Base-by-base conservation (phyloP, 2,113 vertebrate genomes). In the Burhinus bistriatus region DNA sequence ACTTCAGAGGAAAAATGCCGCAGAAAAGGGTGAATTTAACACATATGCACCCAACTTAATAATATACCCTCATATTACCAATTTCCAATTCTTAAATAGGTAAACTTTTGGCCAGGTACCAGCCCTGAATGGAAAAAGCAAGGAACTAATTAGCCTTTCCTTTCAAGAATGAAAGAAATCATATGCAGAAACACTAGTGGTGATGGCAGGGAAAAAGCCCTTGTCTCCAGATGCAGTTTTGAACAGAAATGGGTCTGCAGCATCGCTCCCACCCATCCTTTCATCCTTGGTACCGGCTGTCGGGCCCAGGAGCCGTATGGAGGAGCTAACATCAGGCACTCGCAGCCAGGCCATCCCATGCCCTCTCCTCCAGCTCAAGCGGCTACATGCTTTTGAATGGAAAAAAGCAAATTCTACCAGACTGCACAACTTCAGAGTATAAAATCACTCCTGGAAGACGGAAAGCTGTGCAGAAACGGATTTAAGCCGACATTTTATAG, bases 61-160 rank as follows among this genome's bases (percentile, higher is more conserved):
- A 61, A 83, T 20, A 61, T 2, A 44, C 36, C 8, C 80, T 81
- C 4, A 0, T 18, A 73, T 42, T n/a, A 19, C 57, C 1, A 0
- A 83, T 19, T 90, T 87, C 47, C 65, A 55, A 1, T 36, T 59
- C 72, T 93, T 55, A 94, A 81, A 83, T 30, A 90, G 81, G 84
- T 93, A 29, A 78, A 75, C n/a, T 65, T 89, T 19, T 79, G 86
- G 80, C 89, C 38, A 90, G 11, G 70, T 16, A 78, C 32, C 88
- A 89, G 69, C 7, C 26, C 21, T 4, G 15, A 78, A 87, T 68
- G 89, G 80, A 92, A 95, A 87, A 95, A 89, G 38, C 64, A 89
- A 87, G 94, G 91, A 87, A 96, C 81, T 58, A 84, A 94, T 91
- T 87, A 93, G 26, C 47, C 16, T 70, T 78, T 26, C 26, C 29